phyloP scores from a whole-genome alignment of 1,140 invertebrate genomes.

The Scaptomyza montana region DNA sequence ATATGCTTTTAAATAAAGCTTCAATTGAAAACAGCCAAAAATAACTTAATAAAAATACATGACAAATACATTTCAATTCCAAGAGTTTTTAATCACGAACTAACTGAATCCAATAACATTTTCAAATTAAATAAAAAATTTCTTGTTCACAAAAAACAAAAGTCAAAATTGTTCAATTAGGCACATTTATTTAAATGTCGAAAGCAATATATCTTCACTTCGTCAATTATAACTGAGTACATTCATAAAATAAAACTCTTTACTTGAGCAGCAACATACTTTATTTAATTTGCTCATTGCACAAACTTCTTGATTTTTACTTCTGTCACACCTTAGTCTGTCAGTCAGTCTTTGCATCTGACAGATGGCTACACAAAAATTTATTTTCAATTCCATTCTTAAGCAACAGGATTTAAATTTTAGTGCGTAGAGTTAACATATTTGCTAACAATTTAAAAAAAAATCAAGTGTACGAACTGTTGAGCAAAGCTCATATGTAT shows the following conservation, averaged over 20 bases:
- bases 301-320: background rate
- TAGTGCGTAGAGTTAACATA: conserved; percentile 21
- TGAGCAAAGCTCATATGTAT: conserved; percentile 20
- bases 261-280: background rate
- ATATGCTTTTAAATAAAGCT: too few species aligned
- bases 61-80: too few species aligned
- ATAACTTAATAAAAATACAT: too few species aligned
- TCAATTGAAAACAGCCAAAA: too few species aligned
- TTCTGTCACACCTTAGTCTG: background rate
- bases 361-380: conserved; percentile 7
- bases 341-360: background rate
- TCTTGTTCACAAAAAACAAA: too few species aligned
- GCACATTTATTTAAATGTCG: too few species aligned
- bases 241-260: background rate
- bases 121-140: too few species aligned
- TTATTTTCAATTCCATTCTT: conserved; percentile 45
- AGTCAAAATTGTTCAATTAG: too few species aligned
- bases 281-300: too few species aligned
- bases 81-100: too few species aligned
- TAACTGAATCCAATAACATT: too few species aligned
- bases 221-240: background rate
- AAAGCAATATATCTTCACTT: too few species aligned
- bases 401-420: conserved; percentile 36
- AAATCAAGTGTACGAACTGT: conserved; percentile 31
- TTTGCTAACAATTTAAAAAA: conserved; percentile 36